phyloP scores from a whole-genome alignment of 2,797 vertebrate species.

The Menidia menidia region DNA sequence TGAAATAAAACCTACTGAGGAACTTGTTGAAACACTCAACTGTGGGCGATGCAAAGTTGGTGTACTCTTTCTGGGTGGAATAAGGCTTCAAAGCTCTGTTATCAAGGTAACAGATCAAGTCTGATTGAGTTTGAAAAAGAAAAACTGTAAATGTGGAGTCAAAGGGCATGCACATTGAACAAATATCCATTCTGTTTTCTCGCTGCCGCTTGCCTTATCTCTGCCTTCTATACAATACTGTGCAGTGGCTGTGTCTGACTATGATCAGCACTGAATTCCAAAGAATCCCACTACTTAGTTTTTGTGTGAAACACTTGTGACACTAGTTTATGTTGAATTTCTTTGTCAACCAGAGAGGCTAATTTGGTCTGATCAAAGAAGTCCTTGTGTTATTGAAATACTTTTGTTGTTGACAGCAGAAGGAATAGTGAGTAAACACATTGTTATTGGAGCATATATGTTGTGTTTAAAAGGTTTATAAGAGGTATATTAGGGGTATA shows the following conservation, averaged over 20 bases:
- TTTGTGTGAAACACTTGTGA: conserved; percentile 2
- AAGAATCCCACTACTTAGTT: conserved; percentile 1
- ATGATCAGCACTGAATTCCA: conserved; percentile 8
- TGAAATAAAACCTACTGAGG: conserved; percentile 32
- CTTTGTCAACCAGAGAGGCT: neutral
- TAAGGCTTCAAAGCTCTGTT: conserved; percentile 39
- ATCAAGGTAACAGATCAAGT: conserved; percentile 31
- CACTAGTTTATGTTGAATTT: neutral
- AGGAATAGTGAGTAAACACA: neutral
- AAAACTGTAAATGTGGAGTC: conserved; percentile 31
- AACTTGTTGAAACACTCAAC: conserved; percentile 19
- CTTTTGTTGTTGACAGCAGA: neutral
- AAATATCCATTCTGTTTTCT: conserved; percentile 11
- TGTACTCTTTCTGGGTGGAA: conserved; percentile 41
- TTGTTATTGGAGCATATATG: neutral
- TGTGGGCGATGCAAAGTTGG: conserved; percentile 21
- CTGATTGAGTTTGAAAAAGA: conserved; percentile 48
- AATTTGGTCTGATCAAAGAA: neutral
- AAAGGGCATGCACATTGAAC: conserved; percentile 30
- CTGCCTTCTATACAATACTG: conserved; percentile 16
- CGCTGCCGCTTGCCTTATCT: neutral
- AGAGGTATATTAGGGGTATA: too few species aligned
- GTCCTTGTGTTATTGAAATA: neutral
- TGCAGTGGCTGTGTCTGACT: neutral
- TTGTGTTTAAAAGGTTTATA: neutral